A percentile compares a stretch with the other conserved stretches of the same genome.
Conservation (phyloP, 2,888 invertebrate genomes). For the Macrophya annulata region DNA sequence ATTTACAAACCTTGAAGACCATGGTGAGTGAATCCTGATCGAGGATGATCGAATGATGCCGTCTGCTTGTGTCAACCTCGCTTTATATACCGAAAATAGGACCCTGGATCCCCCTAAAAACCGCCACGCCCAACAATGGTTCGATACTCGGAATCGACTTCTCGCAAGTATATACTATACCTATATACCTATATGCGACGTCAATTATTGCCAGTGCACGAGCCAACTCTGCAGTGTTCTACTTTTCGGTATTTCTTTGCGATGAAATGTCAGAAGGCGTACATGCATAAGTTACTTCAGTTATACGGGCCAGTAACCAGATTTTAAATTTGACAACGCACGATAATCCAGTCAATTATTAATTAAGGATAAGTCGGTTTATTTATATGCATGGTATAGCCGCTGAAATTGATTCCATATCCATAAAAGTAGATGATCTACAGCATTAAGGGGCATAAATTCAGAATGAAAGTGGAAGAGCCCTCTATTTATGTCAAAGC, state of each 20-base stretch:
- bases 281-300: background rate
- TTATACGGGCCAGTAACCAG: background rate
- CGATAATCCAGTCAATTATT: background rate
- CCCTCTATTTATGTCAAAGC: background rate
- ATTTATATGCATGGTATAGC: background rate
- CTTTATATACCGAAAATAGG: slow-evolving; percentile 47
- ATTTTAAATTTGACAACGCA: background rate
- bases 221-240: slow-evolving; percentile 22
- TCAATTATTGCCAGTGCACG: slow-evolving; percentile 28
- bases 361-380: background rate
- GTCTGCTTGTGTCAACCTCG: slow-evolving; percentile 10
- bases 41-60: slow-evolving; percentile 40
- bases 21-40: slow-evolving; percentile 37
- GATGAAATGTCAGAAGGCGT: slow-evolving; percentile 37
- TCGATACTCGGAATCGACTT: slow-evolving; percentile 11
- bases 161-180: background rate
- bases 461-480: background rate
- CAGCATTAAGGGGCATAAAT: too few species aligned
- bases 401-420: too few species aligned
- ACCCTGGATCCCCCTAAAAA: background rate
- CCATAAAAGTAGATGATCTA: too few species aligned
- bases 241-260: slow-evolving; percentile 36
- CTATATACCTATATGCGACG: background rate
- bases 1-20: slow-evolving; percentile 43
- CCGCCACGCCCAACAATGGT: slow-evolving; percentile 38